Base-by-base conservation (phyloP, 2,113 vertebrate genomes). In the Tachycineta bicolor region DNA sequence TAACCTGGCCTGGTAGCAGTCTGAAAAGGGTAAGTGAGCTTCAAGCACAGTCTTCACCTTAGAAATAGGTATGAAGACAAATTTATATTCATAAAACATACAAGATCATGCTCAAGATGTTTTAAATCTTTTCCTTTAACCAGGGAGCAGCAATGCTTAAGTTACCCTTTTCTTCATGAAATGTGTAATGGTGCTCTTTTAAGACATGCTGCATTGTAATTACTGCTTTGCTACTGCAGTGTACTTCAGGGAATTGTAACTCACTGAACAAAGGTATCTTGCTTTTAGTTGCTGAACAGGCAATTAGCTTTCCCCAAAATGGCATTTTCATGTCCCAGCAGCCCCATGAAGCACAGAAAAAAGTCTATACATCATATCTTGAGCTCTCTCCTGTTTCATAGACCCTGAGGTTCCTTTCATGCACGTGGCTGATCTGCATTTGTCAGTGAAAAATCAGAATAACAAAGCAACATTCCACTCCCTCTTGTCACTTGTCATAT, bases 221-320 rank as follows among this genome's bases (percentile, higher is more conserved):
- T 96, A 91, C 90, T 90, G 31, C 50, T 82, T 92, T 87, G 94
- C 92, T 92, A 81, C 37, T 94, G 87, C 93, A 70, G 82, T 31
- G 52, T 63, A 87, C 59, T 80, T 97, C 50, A 80, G 95, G 91
- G 55, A 97, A 89, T 65, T 95, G 73, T 83, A 95, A 90, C 90
- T 94, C 89, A 80, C 94, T 81, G 91, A 97, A 94, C 96, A 94
- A 92, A 94, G 84, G 84, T 91, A 97, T 92, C 74, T 94, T 95
- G 93, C 96, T 80, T 91, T 94, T 96, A 89, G 85, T 97, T 93
- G 90, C 84, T 87, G 71, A 95, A 84, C 86, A 92, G 50, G 77
- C 60, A 96, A 97, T 94, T 89, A 94, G 80, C 91, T 97, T 90
- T 80, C 87, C 71, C 86, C 74, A 77, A 88, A 96, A 95, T 88